Base-by-base conservation (phyloP, 1,140 invertebrate genomes). In the Aphelenchoides avenae region DNA sequence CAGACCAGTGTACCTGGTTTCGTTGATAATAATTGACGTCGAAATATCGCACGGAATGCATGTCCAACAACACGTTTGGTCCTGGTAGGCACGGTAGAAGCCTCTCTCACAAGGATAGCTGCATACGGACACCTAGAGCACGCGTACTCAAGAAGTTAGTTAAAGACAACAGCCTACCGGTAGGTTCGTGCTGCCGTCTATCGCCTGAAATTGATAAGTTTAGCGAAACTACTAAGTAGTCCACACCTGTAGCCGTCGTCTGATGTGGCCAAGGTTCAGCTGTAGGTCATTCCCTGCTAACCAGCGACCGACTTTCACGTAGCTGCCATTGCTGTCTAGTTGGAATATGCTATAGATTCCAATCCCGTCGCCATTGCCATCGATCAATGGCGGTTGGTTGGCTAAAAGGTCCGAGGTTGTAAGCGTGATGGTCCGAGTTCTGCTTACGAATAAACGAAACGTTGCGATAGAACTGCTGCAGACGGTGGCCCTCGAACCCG, bases 1-100 rank as follows among this genome's bases (percentile, higher is more conserved):
- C 63, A 54, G 6, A n/a, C 22, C 29, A n/a, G 27, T 9, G 66
- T 84, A 86, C 30, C 84, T 71, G 11, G 73, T 86, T 52, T 86
- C 84, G 61, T 86, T 84, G 62, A 81, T 82, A n/a, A 86, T 82
- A 61, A 75, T 83, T 84, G 76, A 85, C 81, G 71, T 85, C 81
- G 24, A 82, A 79, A 62, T 84, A 82, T 75, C 72, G 68, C 85
- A 87, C 42, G 81, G 83, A 70, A 86, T 85, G 70, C 86, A 87
- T n/a, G 84, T 84, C 85, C 85, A 87, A 77, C 86, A 87, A 78
- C 86, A 87, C 53, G 84, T 72, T 18, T 59, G 52, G 62, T 75
- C 75, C 76, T 73, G 82, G 81, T 78, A 83, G 78, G 78, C 80
- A 82, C 82, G 73, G 20, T 84, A 82, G 61, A 84, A 81, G 31